These are phyloP conservation scores for Panurus biarmicus DNA, from an alignment of 2,113 vertebrate species.

Conservation along the genomic window DNA sequence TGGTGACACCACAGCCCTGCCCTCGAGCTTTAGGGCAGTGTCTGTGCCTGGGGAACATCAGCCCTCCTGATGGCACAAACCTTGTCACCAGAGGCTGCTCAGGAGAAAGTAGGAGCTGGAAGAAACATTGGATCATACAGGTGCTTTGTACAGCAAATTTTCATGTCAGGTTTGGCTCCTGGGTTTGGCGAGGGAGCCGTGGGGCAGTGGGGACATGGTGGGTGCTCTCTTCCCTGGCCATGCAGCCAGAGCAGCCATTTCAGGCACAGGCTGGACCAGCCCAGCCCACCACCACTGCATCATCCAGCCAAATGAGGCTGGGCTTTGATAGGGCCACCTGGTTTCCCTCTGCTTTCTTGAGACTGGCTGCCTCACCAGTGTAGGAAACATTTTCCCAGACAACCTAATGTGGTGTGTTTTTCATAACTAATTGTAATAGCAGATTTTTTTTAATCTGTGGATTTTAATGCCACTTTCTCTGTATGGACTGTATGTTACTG, in stretches of 20 bases:
- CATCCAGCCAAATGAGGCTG: neutral
- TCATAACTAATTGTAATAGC: neutral
- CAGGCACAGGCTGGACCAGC: neutral
- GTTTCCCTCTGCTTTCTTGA: neutral
- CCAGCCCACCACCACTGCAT: neutral
- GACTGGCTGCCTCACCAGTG: neutral
- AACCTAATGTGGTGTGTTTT: neutral
- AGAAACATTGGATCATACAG: neutral
- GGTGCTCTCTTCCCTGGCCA: rapidly evolving
- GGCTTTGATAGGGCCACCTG: neutral
- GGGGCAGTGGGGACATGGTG: rapidly evolving
- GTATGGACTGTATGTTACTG: neutral
- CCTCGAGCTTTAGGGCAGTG: neutral
- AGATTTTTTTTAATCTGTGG: neutral
- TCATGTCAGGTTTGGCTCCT: rapidly evolving
- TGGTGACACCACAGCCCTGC: neutral
- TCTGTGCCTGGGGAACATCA: neutral
- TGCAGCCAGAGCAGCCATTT: rapidly evolving
- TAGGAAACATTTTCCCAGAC: neutral
- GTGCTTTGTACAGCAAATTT: neutral
- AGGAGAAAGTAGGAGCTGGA: neutral
- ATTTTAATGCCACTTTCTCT: neutral
- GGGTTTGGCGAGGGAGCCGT: rapidly evolving
- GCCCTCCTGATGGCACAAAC: rapidly evolving
- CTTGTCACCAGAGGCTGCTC: neutral